Percentiles rank a stretch among this genome's conserved stretches.
phyloP scores from a whole-genome alignment of 2,113 vertebrate species.

The Naja naja region DNA sequence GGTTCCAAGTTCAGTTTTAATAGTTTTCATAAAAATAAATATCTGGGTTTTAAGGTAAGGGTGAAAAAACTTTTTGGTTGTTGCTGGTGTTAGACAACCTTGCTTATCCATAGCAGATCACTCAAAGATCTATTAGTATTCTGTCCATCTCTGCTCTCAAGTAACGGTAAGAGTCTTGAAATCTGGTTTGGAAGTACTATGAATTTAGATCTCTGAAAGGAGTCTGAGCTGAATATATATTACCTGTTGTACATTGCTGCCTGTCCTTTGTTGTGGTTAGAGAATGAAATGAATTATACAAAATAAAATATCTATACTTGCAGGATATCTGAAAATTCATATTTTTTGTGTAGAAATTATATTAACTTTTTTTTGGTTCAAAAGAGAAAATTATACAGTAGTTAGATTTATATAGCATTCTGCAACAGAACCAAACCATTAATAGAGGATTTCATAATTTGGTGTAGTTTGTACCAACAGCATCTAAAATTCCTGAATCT shows the following conservation, averaged over 20 bases:
- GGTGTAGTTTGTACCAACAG: background rate
- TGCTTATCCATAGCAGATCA: background rate
- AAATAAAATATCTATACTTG: background rate
- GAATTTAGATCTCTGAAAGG: background rate
- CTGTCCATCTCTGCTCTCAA: background rate
- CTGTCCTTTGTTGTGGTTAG: background rate
- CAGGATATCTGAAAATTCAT: background rate
- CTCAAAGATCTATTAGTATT: background rate
- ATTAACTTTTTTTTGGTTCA: background rate
- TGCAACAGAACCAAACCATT: background rate
- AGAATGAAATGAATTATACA: background rate
- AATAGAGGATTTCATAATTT: background rate
- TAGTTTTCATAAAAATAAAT: background rate
- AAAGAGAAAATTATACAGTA: background rate
- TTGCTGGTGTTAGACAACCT: background rate
- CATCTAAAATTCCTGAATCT: background rate
- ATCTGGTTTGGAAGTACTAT: background rate
- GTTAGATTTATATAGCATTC: background rate
- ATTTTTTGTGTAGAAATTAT: background rate
- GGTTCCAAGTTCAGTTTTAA: background rate
- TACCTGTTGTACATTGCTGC: background rate
- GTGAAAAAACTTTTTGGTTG: background rate
- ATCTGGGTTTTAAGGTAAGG: background rate
- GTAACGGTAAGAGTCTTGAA: background rate
- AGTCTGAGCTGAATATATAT: background rate